phyloP scores from a whole-genome alignment of 2,888 invertebrate genomes.

The Anorthoa munda region DNA sequence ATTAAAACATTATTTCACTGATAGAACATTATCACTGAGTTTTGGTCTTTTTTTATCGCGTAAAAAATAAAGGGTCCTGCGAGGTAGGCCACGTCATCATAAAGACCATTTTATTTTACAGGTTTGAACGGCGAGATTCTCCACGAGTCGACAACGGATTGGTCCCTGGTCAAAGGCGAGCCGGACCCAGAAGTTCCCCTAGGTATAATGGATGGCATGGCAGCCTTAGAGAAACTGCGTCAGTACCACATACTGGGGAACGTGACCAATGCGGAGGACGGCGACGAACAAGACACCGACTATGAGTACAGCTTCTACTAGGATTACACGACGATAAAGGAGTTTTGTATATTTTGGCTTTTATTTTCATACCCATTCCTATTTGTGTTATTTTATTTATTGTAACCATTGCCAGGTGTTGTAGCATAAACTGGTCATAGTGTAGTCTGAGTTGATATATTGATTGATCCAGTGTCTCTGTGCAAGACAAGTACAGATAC shows the following conservation, averaged over 20 bases:
- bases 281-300: conserved; percentile 79
- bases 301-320: conserved; percentile 86
- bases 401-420: neutral
- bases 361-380: conserved; percentile 3
- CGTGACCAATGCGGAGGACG: conserved; percentile 76
- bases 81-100: neutral
- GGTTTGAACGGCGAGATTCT: conserved; percentile 80
- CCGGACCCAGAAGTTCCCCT: conserved; percentile 74
- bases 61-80: neutral
- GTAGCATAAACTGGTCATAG: too few relatives aligned
- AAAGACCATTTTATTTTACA: conserved; percentile 50
- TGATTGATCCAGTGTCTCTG: neutral
- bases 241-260: conserved; percentile 82
- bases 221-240: conserved; percentile 80
- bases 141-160: conserved; percentile 82
- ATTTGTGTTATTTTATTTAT: neutral
- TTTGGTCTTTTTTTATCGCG: neutral
- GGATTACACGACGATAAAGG: conserved; percentile 67
- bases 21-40: too few relatives aligned
- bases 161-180: conserved; percentile 77
- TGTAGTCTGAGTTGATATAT: too few relatives aligned
- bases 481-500: too few relatives aligned
- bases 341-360: conserved; percentile 44
- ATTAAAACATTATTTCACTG: too few relatives aligned
- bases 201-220: conserved; percentile 74